phyloP scores from a whole-genome alignment of 2,888 invertebrate genomes.

The Muscina levida region DNA sequence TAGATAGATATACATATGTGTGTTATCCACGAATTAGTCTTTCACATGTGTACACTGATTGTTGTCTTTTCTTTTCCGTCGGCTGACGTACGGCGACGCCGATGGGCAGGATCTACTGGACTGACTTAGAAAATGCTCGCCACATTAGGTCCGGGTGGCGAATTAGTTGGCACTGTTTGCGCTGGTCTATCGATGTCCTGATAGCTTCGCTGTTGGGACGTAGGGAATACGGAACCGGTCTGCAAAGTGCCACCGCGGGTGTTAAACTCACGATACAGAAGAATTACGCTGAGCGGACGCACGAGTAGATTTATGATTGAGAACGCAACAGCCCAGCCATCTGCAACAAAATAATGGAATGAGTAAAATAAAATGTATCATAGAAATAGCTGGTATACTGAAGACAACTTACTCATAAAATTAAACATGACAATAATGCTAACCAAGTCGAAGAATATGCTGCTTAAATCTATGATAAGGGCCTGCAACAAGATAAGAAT shows the following conservation, averaged over 20 bases:
- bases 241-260: conserved; percentile 77
- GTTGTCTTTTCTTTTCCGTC: background rate
- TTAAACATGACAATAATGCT: conserved; percentile 76
- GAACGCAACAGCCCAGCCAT: conserved; percentile 79
- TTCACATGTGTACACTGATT: background rate
- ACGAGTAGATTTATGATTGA: conserved; percentile 77
- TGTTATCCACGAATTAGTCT: conserved; percentile 10
- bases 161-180: conserved; percentile 78
- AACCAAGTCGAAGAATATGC: conserved; percentile 79
- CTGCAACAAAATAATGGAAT: conserved; percentile 64
- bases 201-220: conserved; percentile 78
- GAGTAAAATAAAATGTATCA: background rate
- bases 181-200: conserved; percentile 79
- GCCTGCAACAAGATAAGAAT: conserved; percentile 75
- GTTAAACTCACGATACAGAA: conserved; percentile 78
- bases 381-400: conserved; percentile 1
- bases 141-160: conserved; percentile 76
- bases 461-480: conserved; percentile 78
- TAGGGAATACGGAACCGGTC: conserved; percentile 76
- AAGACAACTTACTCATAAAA: conserved; percentile 76
- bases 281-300: conserved; percentile 76
- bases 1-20: background rate
- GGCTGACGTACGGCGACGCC: too few relatives aligned
- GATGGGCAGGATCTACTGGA: background rate
- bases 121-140: conserved; percentile 77